phyloP scores from a whole-genome alignment of 2,797 vertebrate species.

The Salmo trutta region DNA sequence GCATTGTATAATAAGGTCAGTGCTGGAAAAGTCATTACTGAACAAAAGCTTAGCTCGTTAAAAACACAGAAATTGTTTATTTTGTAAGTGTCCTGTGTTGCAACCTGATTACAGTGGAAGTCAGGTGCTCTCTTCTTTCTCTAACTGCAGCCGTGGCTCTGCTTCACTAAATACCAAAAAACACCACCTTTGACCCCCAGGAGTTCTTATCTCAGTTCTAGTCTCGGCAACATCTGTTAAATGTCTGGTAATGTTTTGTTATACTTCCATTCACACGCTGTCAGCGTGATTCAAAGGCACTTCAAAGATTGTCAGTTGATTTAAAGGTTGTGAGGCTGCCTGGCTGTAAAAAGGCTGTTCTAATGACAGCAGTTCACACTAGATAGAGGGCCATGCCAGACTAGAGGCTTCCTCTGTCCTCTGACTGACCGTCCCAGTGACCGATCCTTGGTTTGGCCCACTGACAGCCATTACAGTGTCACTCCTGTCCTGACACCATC shows the following conservation, averaged over 20 bases:
- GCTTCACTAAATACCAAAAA: background rate
- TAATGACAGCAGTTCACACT: background rate
- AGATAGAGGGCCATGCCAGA: background rate
- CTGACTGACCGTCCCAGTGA: background rate
- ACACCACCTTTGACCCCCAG: no score
- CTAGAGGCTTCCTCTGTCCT: background rate
- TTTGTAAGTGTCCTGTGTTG: background rate
- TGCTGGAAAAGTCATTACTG: background rate
- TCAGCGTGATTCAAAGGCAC: background rate
- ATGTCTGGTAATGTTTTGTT: background rate
- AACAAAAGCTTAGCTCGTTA: background rate
- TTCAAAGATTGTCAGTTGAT: background rate
- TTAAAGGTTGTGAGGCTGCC: background rate
- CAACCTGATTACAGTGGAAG: background rate
- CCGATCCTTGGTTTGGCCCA: background rate
- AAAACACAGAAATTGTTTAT: background rate
- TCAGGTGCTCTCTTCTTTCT: background rate
- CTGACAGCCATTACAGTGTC: background rate
- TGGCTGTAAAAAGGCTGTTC: background rate
- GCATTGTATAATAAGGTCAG: constrained; percentile 36
- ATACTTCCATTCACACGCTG: background rate
- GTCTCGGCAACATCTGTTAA: background rate
- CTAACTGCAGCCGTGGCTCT: background rate
- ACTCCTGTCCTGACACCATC: background rate
- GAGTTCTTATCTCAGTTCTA: background rate